phyloP scores from a whole-genome alignment of 2,113 vertebrate genomes.

The Protomyctophum bolini region DNA sequence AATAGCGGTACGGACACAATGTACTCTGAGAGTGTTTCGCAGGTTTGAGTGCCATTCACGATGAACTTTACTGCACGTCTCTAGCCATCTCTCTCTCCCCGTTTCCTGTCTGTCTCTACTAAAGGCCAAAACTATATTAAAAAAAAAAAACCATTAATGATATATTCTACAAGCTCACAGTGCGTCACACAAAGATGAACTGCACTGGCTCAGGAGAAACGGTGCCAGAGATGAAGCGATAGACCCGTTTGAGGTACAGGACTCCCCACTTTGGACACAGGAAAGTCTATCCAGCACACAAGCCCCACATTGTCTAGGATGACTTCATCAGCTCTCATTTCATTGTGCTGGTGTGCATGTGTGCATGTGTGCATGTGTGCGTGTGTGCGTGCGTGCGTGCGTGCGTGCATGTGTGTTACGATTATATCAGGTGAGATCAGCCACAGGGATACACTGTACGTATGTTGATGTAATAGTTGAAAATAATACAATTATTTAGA shows the following conservation, averaged over 20 bases:
- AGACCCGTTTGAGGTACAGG: constrained; percentile 15
- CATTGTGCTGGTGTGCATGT: constrained; percentile 18
- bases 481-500: too few relatives aligned
- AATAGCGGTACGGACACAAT: too few relatives aligned
- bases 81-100: too few relatives aligned
- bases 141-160: too few relatives aligned
- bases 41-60: too few relatives aligned
- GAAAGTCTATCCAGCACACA: constrained; percentile 40
- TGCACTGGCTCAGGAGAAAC: not conserved
- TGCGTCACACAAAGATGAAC: not conserved
- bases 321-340: constrained; percentile 55
- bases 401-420: constrained; percentile 7
- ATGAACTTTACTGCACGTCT: too few relatives aligned
- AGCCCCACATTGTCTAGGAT: constrained; percentile 52
- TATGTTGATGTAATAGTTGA: not conserved
- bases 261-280: constrained; percentile 21
- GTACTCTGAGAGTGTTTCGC: too few relatives aligned
- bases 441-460: constrained; percentile 9
- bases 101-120: too few relatives aligned
- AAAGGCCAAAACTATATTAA: too few relatives aligned
- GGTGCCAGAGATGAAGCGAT: constrained; percentile 3
- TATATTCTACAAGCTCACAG: too few relatives aligned
- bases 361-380: constrained; percentile 25
- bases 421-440: constrained; percentile 38
- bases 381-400: constrained; percentile 15